Percentiles rank a stretch among this genome's conserved stretches.
Conservation (phyloP, 2,888 invertebrate species). For the Thymelicus acteon region DNA sequence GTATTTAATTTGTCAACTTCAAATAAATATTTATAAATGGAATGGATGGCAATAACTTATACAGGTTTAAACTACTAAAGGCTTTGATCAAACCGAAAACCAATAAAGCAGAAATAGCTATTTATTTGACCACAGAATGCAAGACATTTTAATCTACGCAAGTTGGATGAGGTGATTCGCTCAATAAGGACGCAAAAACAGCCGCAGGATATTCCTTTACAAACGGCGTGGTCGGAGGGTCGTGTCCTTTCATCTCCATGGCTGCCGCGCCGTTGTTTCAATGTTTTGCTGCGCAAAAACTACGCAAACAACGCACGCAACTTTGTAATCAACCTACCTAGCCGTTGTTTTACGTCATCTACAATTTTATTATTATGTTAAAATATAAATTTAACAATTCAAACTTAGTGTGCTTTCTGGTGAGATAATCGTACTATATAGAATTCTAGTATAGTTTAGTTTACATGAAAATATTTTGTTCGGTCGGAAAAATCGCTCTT, state of each 20-base stretch:
- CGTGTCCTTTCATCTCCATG: slow-evolving; percentile 17
- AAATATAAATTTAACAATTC: background rate
- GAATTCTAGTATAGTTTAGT: no score
- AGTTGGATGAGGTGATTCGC: background rate
- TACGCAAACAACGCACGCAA: background rate
- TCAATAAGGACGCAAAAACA: slow-evolving; percentile 15
- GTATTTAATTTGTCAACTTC: no score
- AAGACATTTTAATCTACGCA: no score
- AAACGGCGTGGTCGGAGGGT: slow-evolving; percentile 31
- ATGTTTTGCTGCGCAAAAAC: background rate
- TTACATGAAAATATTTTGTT: no score
- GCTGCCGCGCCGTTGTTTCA: background rate
- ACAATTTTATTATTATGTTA: background rate
- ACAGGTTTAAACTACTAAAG: no score
- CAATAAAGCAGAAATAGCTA: no score
- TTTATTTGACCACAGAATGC: no score
- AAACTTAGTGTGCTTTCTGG: background rate
- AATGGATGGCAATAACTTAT: no score
- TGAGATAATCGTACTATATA: background rate
- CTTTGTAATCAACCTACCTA: slow-evolving; percentile 5
- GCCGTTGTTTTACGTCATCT: background rate
- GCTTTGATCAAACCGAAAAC: no score
- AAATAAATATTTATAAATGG: no score
- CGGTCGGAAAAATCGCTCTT: no score
- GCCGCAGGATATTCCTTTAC: slow-evolving; percentile 36